A percentile compares a stretch with the other conserved stretches of the same genome.
These are phyloP conservation scores for Bhutanitis thaidina DNA, from an alignment of 2,888 invertebrate species.

Conservation along the genomic window DNA sequence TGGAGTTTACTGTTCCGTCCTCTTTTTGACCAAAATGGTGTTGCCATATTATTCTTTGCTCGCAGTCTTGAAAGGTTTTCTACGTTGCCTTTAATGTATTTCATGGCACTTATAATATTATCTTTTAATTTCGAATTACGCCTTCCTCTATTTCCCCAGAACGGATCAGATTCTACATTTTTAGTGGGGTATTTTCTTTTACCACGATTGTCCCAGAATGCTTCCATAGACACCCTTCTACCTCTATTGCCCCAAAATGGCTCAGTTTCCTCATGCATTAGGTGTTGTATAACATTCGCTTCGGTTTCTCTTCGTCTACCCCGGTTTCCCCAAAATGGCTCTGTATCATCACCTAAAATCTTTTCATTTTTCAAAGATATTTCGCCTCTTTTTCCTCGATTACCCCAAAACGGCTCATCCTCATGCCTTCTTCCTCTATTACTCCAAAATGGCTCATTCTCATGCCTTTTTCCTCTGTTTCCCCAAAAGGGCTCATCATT, in stretches of 20 bases:
- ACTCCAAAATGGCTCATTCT: conserved; percentile 43
- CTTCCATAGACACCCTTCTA: conserved; percentile 22
- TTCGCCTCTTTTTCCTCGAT: conserved; percentile 33
- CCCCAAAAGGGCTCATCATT: conserved; percentile 29
- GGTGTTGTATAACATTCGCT: conserved; percentile 21
- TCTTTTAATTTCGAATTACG: conserved; percentile 38
- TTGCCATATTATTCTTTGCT: conserved; percentile 29
- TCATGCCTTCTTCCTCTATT: conserved; percentile 38
- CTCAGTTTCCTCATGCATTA: conserved; percentile 25
- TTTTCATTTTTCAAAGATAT: conserved; percentile 4
- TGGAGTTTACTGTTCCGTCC: conserved; percentile 49
- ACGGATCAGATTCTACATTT: conserved; percentile 35
- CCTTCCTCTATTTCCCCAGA: conserved; percentile 60
- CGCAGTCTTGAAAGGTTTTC: conserved; percentile 44
- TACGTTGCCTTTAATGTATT: conserved; percentile 46
- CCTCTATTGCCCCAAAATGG: conserved; percentile 74
- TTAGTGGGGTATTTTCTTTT: conserved; percentile 33
- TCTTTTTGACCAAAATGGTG: conserved; percentile 47
- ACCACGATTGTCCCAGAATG: conserved; percentile 71
- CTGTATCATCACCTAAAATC: conserved; percentile 21
- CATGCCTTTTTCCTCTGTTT: conserved; percentile 28
- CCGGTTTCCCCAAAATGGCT: conserved; percentile 31
- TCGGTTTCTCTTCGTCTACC: conserved; percentile 41
- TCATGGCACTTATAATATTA: conserved; percentile 43
- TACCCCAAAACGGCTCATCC: conserved; percentile 44